Percentiles rank a stretch among this genome's conserved stretches.
phyloP scores from a whole-genome alignment of 2,888 invertebrate species.

The Tuberolachnus salignus region DNA sequence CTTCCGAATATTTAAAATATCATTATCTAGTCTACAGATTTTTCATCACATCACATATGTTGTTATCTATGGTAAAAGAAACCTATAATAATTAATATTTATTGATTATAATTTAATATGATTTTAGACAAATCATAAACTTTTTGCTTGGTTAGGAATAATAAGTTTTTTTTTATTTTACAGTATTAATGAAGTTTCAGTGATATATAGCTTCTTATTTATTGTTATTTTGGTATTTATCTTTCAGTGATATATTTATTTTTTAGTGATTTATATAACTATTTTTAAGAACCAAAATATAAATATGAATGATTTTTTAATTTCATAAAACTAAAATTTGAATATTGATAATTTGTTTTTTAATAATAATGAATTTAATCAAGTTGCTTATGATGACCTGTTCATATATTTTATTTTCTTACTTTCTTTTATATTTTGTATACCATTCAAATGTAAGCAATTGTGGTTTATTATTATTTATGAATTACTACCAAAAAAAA shows the following conservation, averaged over 20 bases:
- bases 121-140: constrained; percentile 3
- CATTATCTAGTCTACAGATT: constrained; percentile 39
- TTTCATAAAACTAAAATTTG: no score
- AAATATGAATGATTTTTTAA: no score
- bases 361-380: no score
- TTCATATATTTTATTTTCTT: constrained; percentile 16
- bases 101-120: constrained; percentile 3
- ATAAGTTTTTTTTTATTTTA: neutral
- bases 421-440: neutral
- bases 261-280: no score
- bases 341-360: no score
- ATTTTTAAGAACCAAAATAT: no score
- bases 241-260: neutral
- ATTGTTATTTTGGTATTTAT: constrained; percentile 10
- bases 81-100: constrained; percentile 11
- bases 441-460: no score
- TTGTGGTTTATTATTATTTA: no score
- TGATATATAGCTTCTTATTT: neutral
- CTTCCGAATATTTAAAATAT: neutral
- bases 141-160: neutral
- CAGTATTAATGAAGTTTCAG: neutral
- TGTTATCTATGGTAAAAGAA: neutral
- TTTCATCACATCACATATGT: constrained; percentile 26
- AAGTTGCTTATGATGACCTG: neutral
- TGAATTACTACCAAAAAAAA: no score